Percentiles rank a stretch among this genome's conserved stretches.
phyloP scores from a whole-genome alignment of 2,797 vertebrate species.

The Argentina silus region DNA sequence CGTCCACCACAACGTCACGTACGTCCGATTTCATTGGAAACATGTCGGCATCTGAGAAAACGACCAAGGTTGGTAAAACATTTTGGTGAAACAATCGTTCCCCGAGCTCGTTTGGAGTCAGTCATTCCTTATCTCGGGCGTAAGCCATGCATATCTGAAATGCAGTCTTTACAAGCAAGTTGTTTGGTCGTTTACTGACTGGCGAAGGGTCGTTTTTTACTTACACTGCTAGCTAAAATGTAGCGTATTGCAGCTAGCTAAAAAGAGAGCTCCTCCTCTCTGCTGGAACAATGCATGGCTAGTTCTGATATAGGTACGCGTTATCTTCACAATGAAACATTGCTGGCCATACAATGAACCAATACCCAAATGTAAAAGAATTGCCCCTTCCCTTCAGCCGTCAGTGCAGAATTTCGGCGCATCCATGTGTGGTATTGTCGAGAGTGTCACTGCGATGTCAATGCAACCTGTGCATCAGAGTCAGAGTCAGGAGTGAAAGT shows the following conservation, averaged over 20 bases:
- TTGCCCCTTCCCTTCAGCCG: no score
- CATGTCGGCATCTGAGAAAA: slow-evolving; percentile 72
- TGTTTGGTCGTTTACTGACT: neutral
- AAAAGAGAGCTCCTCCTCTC: neutral
- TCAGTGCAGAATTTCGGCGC: no score
- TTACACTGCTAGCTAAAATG: no score
- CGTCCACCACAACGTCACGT: no score
- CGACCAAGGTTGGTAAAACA: slow-evolving; percentile 67
- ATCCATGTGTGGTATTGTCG: no score
- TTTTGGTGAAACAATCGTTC: neutral
- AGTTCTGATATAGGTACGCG: neutral
- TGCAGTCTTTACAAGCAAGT: neutral
- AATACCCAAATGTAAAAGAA: no score
- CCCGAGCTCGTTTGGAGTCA: neutral
- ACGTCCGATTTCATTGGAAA: slow-evolving; percentile 43
- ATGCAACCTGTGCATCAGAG: no score
- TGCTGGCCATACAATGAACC: neutral
- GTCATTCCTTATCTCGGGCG: no score
- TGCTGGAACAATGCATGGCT: neutral
- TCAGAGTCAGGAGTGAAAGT: no score
- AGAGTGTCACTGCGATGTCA: no score
- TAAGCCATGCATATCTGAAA: neutral
- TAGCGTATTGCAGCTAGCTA: neutral
- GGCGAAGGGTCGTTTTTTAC: neutral
- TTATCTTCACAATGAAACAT: neutral